A percentile compares a stretch with the other conserved stretches of the same genome.
Evolutionary conservation across 2,888 invertebrate species (phyloP).

Genomic region (Nomada lathburiana): DNA sequence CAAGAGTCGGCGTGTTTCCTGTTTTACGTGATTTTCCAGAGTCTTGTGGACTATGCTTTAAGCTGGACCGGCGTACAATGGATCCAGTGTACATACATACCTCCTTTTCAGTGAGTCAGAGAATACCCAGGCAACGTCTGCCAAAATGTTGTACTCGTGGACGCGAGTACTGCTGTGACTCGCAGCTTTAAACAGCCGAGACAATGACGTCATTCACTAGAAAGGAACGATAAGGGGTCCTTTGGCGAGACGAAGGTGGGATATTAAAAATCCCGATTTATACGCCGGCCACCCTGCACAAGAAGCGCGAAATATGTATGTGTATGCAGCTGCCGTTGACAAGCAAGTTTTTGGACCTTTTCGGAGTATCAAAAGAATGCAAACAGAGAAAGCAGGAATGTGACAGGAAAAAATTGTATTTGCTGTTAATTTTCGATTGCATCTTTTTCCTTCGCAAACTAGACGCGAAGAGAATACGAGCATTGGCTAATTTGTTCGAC

Average conservation of each 20-base stretch:
- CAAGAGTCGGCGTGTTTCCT: constrained; percentile 20
- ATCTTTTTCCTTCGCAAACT: background rate
- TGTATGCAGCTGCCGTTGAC: constrained; percentile 37
- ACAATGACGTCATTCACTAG: constrained; percentile 71
- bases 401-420: background rate
- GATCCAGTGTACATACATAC: constrained; percentile 63
- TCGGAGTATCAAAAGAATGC: background rate
- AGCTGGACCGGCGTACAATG: constrained; percentile 66
- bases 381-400: background rate
- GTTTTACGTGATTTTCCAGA: background rate
- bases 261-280: constrained; percentile 44
- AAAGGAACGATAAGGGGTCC: constrained; percentile 43
- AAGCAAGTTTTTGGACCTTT: constrained; percentile 14
- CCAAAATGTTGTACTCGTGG: constrained; percentile 73
- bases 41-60: constrained; percentile 65
- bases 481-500: constrained; percentile 33
- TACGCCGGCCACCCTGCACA: constrained; percentile 1
- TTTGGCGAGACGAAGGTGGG: constrained; percentile 34
- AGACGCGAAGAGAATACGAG: constrained; percentile 11
- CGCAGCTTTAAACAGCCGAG: constrained; percentile 37
- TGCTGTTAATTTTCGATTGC: background rate
- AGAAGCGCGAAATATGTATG: constrained; percentile 7
- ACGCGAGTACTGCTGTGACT: constrained; percentile 2
- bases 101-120: constrained; percentile 66
- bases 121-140: constrained; percentile 56